A percentile compares a stretch with the other conserved stretches of the same genome.
Conservation (phyloP, 1,140 invertebrate species). For the Hypothenemus hampei region DNA sequence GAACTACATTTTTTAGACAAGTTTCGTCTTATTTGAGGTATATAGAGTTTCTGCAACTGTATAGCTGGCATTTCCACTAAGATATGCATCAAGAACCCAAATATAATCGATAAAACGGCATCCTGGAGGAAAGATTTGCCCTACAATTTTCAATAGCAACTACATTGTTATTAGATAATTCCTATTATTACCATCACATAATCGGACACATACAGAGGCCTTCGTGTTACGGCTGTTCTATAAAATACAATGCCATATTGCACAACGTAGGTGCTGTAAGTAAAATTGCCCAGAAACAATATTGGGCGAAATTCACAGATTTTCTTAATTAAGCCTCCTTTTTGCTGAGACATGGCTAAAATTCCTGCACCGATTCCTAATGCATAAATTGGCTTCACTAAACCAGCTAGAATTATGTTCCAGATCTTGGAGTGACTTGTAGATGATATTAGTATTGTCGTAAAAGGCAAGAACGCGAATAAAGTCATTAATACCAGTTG, state of each 20-base stretch:
- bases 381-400: constrained; percentile 29
- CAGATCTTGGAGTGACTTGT: constrained; percentile 14
- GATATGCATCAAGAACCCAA: constrained; percentile 29
- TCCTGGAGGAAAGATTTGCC: constrained; percentile 24
- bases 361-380: constrained; percentile 32
- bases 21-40: constrained; percentile 31
- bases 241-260: constrained; percentile 31
- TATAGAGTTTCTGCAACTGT: constrained; percentile 28
- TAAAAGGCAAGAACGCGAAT: constrained; percentile 18
- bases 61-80: constrained; percentile 30
- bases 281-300: constrained; percentile 32
- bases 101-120: constrained; percentile 20
- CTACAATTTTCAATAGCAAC: constrained; percentile 16
- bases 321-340: constrained; percentile 24
- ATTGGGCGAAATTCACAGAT: constrained; percentile 29
- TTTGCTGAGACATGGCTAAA: constrained; percentile 27
- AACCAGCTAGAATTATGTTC: constrained; percentile 22
- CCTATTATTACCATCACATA: constrained; percentile 22
- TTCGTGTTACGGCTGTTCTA: constrained; percentile 11
- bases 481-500: constrained; percentile 8
- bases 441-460: constrained; percentile 11
- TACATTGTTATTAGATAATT: neutral
- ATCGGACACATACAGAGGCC: constrained; percentile 23
- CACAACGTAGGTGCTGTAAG: constrained; percentile 32
- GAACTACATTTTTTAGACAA: too few relatives aligned